Evolutionary conservation across 2,888 invertebrate genomes (phyloP), one percentile per base, ranked within the genome.

Genomic region (Euplexia lucipara): DNA sequence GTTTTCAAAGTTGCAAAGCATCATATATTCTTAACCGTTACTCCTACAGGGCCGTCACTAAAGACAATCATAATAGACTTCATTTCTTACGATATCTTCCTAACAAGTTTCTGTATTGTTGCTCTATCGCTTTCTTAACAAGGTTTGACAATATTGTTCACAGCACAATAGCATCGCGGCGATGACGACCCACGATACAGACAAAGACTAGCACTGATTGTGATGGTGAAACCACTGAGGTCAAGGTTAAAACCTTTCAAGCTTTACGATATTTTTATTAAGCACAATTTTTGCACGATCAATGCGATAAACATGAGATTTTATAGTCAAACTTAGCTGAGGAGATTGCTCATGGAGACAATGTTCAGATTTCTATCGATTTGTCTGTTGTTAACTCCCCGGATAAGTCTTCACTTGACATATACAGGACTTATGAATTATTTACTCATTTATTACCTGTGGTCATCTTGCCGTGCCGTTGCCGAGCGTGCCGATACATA

Each of bases 111-210:
- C 32, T 67, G 42, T 63, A 72, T 77, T 77, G 78, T 64, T 53
- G 22, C 62, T 61, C 37, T 54, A 62, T 68, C 71, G 75, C 52
- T 75, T 69, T 78, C 74, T 68, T 78, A 83, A 81, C 76, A 79
- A 83, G 78, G 77, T 79, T 81, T 77, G 77, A 82, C 81, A 84
- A 83, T 84, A 80, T 82, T 82, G 83, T 77, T 79, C 60, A 39
- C 51, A 53, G 63, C 64, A 86, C 86, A 86, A 86, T 84, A 34
- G 79, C 63, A 26, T 26, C 39, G 54, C 49, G 14, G 51, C 59
- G 79, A 79, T 83, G 78, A 75, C 64, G 80, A 76, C 72, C 77
- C 53, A 47, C 37, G 82, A 81, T 82, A 79, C 64, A 64, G 62
- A 78, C 77, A 80, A 77, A 66, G 61, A 68, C 66, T 63, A 62